Base-by-base conservation (phyloP, 2,888 invertebrate species). In the Eupithecia exiguata region DNA sequence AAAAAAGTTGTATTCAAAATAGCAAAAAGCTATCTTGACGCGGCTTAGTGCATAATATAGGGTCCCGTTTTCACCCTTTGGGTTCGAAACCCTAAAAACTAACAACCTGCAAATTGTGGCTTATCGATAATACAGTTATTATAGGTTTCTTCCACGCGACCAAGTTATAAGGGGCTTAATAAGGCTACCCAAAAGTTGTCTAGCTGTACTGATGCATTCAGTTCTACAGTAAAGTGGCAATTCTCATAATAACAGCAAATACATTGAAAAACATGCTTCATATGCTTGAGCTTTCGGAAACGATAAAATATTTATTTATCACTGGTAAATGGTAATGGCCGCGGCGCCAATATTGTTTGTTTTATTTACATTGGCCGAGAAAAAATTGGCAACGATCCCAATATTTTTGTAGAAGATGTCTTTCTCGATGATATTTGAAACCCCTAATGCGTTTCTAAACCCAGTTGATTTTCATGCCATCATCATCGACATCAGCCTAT, bases 321-420 rank as follows among this genome's bases (percentile, higher is more conserved):
- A 85, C 81, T 84, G 79, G 74, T 74, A 58, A 53, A 53, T 21
- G 49, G 49, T 53, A 79, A 77, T 80, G 79, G 83, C 82, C 80
- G 82, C 82, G 88, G 88, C 88, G 89, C 88, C 90, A 86, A 88
- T 87, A 87, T 84, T 82, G 83, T 86, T 84, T 85, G 87, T 87
- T 91, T 90, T 90, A 91, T 92, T 92, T 90, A 91, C 91, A 92
- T 86, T 86, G 76, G 86, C 73, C 75, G 81, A 81, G 83, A 88
- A 92, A 92, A 91, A 90, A 87, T 92, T 93, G 93, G 93, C 93
- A 87, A 77, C 70, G 79, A 70, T 88, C 92, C 92, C 89, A 88
- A 86, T 83, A 81, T 67, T 77, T 83, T 67, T 38, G 82, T 82
- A 82, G 85, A 83, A 81, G 83, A 84, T 80, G 81, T 84, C 82